Evolutionary conservation across 2,888 invertebrate genomes (phyloP).

Genomic region (Miltochrista miniata): DNA sequence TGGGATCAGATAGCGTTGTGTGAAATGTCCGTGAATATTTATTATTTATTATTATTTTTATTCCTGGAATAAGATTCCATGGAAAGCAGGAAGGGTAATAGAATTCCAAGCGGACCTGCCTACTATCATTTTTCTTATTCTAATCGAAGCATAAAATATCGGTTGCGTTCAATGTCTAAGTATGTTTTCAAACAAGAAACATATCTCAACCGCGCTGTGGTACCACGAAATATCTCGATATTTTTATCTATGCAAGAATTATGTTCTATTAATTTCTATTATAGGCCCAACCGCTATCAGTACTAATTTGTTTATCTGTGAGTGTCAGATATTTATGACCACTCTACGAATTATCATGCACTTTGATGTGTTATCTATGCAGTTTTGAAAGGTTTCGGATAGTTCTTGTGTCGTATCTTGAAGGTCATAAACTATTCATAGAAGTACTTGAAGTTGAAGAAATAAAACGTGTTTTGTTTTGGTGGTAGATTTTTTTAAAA

Average conservation of each 20-base stretch:
- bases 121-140: no score
- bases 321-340: slow-evolving; percentile 50
- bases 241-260: slow-evolving; percentile 11
- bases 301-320: slow-evolving; percentile 15
- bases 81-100: no score
- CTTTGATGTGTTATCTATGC: slow-evolving; percentile 36
- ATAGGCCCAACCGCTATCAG: slow-evolving; percentile 2
- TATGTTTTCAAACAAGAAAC: no score
- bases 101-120: no score
- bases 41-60: no score
- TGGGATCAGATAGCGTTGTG: no score
- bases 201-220: no score
- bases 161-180: no score
- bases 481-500: neutral
- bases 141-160: no score
- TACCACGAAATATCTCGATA: no score
- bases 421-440: slow-evolving; percentile 8
- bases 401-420: slow-evolving; percentile 11
- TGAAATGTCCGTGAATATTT: no score
- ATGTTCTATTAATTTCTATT: neutral
- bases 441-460: neutral
- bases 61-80: no score
- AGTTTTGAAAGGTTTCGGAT: slow-evolving; percentile 20
- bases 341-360: slow-evolving; percentile 34
- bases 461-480: neutral